Evolutionary conservation across 2,113 vertebrate species (phyloP), one percentile per base, ranked within the genome.

Genomic region (Urocitellus parryii): DNA sequence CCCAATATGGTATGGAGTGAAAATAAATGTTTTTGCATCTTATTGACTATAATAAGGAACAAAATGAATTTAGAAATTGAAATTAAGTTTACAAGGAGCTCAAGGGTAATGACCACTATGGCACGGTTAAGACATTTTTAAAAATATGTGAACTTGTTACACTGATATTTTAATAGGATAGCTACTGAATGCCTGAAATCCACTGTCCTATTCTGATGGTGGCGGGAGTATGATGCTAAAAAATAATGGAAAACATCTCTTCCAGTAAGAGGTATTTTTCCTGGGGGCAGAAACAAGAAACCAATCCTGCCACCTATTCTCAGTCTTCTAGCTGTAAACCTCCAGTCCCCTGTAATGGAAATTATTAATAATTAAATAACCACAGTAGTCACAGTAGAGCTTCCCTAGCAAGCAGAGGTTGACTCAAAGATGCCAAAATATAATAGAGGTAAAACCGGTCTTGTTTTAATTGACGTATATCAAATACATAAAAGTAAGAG

Each of bases 281-380:
- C 96, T 65, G n/a, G 68, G 18, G 92, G 88, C 77, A 96, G 85
- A 95, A 94, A 95, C 5, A 76, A 97, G 90, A 95, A 95, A 79
- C 34, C 61, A 92, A 80, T n/a, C 67, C 68, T 32, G 68, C 58
- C 79, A 9, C 72, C 84, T 80, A 78, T 85, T 93, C 61, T 93
- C 95, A 76, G 16, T 42, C 92, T 97, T 90, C 78, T 24, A n/a
- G 70, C 63, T 79, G 48, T 42, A 85, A 88, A 78, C 78, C 78
- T 86, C 80, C 53, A 97, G 67, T 22, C 34, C 9, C 63, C 84
- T 85, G 92, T 97, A 97, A 97, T 94, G 96, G 96, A 90, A 88
- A 24, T 32, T 70, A 97, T 97, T 96, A 97, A 97, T 96, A 97
- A 97, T 97, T 97, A 96, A 97, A 91, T 93, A 96, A 92, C 48